Base-by-base conservation (phyloP, 1,140 invertebrate genomes). In the Drusus annulatus region DNA sequence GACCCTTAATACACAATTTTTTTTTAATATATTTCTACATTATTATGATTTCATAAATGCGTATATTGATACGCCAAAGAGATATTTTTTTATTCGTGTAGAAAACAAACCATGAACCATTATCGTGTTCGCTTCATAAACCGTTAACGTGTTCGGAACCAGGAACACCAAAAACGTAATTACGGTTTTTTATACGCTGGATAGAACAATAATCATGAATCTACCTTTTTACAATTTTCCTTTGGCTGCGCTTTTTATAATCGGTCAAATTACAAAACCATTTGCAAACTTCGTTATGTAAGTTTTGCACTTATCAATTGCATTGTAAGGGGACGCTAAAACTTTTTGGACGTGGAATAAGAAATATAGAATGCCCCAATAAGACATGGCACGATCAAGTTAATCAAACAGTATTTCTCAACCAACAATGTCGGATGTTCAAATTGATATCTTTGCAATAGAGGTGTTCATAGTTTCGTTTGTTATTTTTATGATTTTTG, bases 91-190 rank as follows among this genome's bases (percentile, higher is more conserved):
- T n/a, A n/a, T n/a, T n/a, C n/a, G 56, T 45, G 10, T 45, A 1
- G 10, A 13, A 45, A 45, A 45, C 36, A 45, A 45, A 45, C 36
- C 10, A 45, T 45, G 10, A 10, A 45, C 13, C 36, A 45, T 45
- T 13, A 10, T 13, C 8, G 36, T 45, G 10, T 45, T 45, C 36
- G 36, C 17, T 16, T 65, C 21, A 16, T 15, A 31, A 4, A 65
- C 62, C 62, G 62, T 65, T 65, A 65, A 28, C 28, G 15, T 65
- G n/a, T 65, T 65, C 28, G 19, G 16, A 10, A 28, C 10, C 6
- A 31, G 62, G 13, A 31, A 65, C 25, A 31, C 36, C 62, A 25
- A 65, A 10, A 58, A 25, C 62, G 28, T 65, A 65, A 65, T 65
- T 65, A 31, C 28, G 0, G 21, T 65, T 65, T 63, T 65, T 63